Evolutionary conservation across 53 echinoderm and acorn worm genomes (phyloP).

Genomic region (Echinarachnius parma): DNA sequence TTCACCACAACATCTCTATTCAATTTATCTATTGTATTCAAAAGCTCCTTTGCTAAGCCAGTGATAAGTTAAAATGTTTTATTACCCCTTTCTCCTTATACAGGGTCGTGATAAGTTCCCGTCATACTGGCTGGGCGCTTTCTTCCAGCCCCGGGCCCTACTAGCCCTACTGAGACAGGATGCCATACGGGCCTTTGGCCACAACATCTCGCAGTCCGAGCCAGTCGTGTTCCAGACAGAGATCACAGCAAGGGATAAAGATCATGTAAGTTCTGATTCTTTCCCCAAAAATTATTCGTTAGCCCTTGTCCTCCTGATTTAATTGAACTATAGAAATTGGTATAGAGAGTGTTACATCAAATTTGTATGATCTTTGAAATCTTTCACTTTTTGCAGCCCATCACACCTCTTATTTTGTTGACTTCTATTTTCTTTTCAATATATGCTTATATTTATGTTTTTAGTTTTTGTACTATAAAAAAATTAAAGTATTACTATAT

Average conservation of each 20-base stretch:
- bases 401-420: no score
- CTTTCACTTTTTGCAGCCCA: no score
- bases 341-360: no score
- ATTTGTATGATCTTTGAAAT: no score
- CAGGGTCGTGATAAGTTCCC: constrained; percentile 98
- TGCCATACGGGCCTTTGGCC: constrained; percentile 66
- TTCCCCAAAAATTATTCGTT: no score
- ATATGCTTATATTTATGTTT: background rate
- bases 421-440: background rate
- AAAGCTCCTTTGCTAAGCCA: no score
- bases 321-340: no score
- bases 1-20: constrained; percentile 53
- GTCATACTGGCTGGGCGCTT: constrained; percentile 95
- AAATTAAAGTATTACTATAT: no score
- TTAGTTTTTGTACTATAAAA: no score
- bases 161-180: constrained; percentile 89
- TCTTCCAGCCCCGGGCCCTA: constrained; percentile 84
- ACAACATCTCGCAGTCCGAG: constrained; percentile 72
- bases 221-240: constrained; percentile 97
- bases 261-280: constrained; percentile 97
- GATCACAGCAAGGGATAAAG: constrained; percentile 96
- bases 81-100: background rate
- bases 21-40: no score
- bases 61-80: no score
- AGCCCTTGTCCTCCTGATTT: no score